Conservation (phyloP, 2,797 vertebrate genomes). For the Cyprinella venusta region DNA sequence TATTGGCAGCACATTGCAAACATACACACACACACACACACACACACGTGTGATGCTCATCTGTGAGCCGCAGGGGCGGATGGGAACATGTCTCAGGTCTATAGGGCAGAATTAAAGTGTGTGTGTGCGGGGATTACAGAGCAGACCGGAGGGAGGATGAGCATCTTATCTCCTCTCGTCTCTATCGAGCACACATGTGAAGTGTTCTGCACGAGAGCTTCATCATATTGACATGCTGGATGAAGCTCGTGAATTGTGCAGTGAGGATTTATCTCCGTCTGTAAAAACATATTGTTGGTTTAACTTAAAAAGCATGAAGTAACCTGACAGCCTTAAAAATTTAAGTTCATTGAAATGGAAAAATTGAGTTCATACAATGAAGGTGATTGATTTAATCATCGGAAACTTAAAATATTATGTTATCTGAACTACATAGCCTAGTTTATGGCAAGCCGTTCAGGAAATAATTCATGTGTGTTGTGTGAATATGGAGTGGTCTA, state of each 20-base stretch:
- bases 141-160: slow-evolving; percentile 46
- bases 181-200: neutral
- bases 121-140: slow-evolving; percentile 36
- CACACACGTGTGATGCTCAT: slow-evolving; percentile 66
- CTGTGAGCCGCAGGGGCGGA: slow-evolving; percentile 57
- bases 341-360: too few relatives aligned
- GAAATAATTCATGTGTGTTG: too few relatives aligned
- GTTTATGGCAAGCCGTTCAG: too few relatives aligned
- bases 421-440: too few relatives aligned
- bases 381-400: too few relatives aligned
- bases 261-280: slow-evolving; percentile 8
- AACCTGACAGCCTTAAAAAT: too few relatives aligned
- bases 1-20: slow-evolving; percentile 76
- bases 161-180: slow-evolving; percentile 35
- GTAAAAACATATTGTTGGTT: too few relatives aligned
- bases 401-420: too few relatives aligned
- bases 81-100: slow-evolving; percentile 52
- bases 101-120: slow-evolving; percentile 58
- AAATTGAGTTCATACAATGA: too few relatives aligned
- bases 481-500: too few relatives aligned
- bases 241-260: slow-evolving; percentile 5
- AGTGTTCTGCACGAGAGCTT: slow-evolving; percentile 20
- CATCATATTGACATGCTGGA: slow-evolving; percentile 21
- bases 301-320: too few relatives aligned
- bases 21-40: too few relatives aligned